phyloP scores from a whole-genome alignment of 2,113 vertebrate genomes.

The Tor tambroides region DNA sequence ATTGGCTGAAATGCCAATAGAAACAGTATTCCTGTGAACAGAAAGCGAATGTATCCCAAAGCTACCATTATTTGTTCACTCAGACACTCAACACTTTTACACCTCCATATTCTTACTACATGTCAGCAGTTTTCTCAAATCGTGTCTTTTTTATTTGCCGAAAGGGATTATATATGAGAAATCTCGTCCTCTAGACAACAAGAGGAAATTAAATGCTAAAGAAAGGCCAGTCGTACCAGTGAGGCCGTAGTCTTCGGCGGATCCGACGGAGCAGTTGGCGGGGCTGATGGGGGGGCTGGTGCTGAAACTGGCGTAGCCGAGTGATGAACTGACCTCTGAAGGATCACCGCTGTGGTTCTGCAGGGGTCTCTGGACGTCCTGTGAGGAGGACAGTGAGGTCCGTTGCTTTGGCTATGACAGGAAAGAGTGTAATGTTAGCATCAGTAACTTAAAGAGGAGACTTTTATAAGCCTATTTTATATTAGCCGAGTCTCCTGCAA shows the following conservation, averaged over 20 bases:
- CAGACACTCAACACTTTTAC: not conserved
- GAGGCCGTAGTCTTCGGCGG: slow-evolving; percentile 78
- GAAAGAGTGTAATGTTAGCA: slow-evolving; percentile 56
- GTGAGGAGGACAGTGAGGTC: slow-evolving; percentile 91
- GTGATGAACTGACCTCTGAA: slow-evolving; percentile 90
- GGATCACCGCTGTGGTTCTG: slow-evolving; percentile 89
- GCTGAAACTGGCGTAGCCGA: slow-evolving; percentile 87
- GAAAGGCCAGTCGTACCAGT: slow-evolving; percentile 70
- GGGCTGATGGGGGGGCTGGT: slow-evolving; percentile 87
- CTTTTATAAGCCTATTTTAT: not conserved
- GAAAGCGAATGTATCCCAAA: not conserved
- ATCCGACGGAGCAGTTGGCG: slow-evolving; percentile 79
- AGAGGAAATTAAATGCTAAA: not conserved
- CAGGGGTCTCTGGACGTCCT: slow-evolving; percentile 87
- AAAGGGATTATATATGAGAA: not conserved
- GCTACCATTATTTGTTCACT: not conserved
- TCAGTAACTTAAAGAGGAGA: not conserved
- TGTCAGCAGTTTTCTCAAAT: slow-evolving; percentile 11
- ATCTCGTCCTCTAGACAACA: slow-evolving; percentile 43
- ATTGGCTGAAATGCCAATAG: not conserved
- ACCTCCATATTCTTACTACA: not conserved
- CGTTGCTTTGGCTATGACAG: slow-evolving; percentile 90
- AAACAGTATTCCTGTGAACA: not conserved
- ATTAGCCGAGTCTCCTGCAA: not conserved
- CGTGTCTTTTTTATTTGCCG: not conserved